Percentiles rank a stretch among this genome's conserved stretches.
Conservation (phyloP, 2,888 invertebrate species). For the Melanotus villosus region DNA sequence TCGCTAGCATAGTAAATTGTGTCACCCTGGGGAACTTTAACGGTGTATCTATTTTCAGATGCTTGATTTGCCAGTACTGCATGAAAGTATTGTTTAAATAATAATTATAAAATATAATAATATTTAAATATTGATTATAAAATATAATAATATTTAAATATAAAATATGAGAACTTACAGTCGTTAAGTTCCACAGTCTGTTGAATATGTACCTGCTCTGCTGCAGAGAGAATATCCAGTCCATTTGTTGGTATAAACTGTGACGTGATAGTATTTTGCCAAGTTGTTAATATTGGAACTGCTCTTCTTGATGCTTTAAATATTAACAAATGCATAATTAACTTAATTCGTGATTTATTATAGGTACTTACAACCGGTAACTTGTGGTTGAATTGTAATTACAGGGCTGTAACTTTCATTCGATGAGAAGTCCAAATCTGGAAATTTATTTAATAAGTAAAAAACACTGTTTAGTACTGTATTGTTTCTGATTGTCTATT, state of each 20-base stretch:
- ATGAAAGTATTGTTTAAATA: too few relatives aligned
- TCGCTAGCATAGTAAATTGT: conserved; percentile 82
- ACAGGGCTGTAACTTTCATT: conserved; percentile 23
- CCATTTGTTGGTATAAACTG: conserved; percentile 78
- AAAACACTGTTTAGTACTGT: too few relatives aligned
- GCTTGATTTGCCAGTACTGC: conserved; percentile 76
- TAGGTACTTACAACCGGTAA: conserved; percentile 7
- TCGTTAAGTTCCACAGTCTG: conserved; percentile 86
- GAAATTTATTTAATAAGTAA: conserved; percentile 23
- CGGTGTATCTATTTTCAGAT: conserved; percentile 81
- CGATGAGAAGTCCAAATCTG: conserved; percentile 42
- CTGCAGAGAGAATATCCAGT: conserved; percentile 80
- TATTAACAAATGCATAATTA: too few relatives aligned
- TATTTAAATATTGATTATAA: neutral
- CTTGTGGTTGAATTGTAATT: conserved; percentile 35
- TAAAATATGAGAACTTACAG: conserved; percentile 71
- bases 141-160: too few relatives aligned
- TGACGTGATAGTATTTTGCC: conserved; percentile 72
- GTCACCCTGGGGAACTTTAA: conserved; percentile 81
- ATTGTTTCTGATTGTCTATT: too few relatives aligned
- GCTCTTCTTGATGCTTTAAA: conserved; percentile 66
- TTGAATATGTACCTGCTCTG: conserved; percentile 80
- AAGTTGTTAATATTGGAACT: conserved; percentile 74
- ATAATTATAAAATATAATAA: neutral
- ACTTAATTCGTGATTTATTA: too few relatives aligned